Conservation (phyloP, 2,797 vertebrate species). For the Pyrocephalus nanus region DNA sequence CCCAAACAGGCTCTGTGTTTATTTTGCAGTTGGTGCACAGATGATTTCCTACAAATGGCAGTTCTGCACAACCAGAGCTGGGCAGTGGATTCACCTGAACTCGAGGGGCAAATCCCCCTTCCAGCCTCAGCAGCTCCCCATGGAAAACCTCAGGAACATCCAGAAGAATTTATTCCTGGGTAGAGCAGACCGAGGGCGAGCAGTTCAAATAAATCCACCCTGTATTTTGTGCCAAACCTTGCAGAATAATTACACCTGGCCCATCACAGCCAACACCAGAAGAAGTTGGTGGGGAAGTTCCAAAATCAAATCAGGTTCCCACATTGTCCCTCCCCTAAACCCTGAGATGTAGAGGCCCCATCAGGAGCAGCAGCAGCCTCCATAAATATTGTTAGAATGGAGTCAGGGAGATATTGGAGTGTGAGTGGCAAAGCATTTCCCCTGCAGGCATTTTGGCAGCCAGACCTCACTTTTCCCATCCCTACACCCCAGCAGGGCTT, state of each 20-base stretch:
- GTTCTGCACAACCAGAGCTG: background rate
- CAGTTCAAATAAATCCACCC: background rate
- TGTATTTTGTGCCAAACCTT: background rate
- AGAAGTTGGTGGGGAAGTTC: background rate
- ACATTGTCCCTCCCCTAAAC: background rate
- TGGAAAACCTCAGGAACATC: background rate
- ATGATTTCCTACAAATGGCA: background rate
- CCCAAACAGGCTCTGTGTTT: background rate
- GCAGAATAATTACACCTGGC: background rate
- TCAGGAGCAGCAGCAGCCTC: background rate
- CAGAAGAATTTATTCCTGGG: background rate
- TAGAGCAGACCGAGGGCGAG: background rate
- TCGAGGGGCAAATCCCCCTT: background rate
- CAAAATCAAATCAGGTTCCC: background rate
- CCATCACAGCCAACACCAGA: background rate
- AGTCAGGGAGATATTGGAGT: background rate
- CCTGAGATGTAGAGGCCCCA: background rate
- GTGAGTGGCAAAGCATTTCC: background rate
- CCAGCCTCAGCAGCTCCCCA: background rate
- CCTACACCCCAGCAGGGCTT: background rate
- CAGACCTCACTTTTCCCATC: background rate
- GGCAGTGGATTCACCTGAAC: background rate
- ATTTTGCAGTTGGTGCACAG: background rate
- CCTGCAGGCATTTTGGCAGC: background rate
- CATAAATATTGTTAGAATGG: background rate